These are phyloP conservation scores for Drymodes brunneopygia DNA, from an alignment of 2,113 vertebrate genomes.

Conservation along the genomic window DNA sequence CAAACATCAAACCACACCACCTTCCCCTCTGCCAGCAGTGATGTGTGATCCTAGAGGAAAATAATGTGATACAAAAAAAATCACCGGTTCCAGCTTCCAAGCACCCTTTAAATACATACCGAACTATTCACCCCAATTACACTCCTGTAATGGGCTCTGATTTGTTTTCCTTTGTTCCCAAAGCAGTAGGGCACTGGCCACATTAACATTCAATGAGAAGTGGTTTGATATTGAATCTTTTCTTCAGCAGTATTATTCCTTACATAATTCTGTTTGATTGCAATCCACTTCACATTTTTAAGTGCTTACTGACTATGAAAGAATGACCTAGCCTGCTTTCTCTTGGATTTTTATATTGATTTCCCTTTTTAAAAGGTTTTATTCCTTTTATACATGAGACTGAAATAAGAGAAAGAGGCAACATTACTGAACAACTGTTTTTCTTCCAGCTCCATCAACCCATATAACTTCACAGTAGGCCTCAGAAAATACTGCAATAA, in stretches of 20 bases:
- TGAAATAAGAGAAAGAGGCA: neutral
- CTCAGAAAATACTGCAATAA: neutral
- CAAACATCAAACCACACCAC: neutral
- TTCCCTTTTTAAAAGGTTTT: neutral
- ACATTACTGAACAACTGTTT: constrained; percentile 29
- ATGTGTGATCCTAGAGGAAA: neutral
- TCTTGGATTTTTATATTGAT: constrained; percentile 31
- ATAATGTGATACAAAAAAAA: constrained; percentile 15
- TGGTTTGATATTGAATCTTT: constrained; percentile 33
- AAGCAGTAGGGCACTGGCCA: constrained; percentile 8
- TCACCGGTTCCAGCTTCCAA: neutral
- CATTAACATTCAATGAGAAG: constrained; percentile 12
- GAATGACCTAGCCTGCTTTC: neutral
- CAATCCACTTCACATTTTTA: constrained; percentile 43
- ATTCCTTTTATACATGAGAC: neutral
- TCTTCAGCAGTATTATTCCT: constrained; percentile 26
- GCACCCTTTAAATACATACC: neutral
- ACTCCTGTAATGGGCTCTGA: constrained; percentile 25
- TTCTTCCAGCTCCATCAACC: neutral
- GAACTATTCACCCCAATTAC: constrained; percentile 57
- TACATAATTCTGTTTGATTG: constrained; percentile 35
- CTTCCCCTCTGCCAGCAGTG: neutral
- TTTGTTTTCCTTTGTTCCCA: constrained; percentile 38
- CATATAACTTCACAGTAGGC: neutral
- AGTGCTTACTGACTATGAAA: constrained; percentile 21